Percentiles rank a stretch among this genome's conserved stretches.
Conservation (phyloP, 2,113 vertebrate genomes). For the Athene noctua region DNA sequence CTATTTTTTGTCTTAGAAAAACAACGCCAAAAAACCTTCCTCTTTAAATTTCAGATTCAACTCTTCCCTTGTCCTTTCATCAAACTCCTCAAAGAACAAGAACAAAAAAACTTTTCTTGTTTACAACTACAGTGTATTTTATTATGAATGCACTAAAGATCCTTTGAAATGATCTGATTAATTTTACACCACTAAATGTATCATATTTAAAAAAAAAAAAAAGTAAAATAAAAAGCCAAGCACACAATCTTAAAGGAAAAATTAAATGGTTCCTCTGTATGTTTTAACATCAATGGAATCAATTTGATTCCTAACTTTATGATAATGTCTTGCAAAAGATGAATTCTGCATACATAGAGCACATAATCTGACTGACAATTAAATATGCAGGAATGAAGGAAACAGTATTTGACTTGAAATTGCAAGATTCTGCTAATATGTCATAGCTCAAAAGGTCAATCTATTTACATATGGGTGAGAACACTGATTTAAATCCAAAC, state of each 20-base stretch:
- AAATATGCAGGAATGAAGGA: neutral
- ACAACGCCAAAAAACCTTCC: neutral
- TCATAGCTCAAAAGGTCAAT: neutral
- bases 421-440: fast-evolving
- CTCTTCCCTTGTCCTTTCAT: neutral
- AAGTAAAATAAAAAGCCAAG: too few relatives aligned
- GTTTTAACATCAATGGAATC: neutral
- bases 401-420: neutral
- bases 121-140: neutral
- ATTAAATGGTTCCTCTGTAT: neutral
- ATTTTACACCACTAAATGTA: neutral
- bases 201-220: neutral
- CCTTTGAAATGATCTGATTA: neutral
- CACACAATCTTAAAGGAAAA: neutral
- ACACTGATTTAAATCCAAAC: neutral
- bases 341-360: neutral
- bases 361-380: neutral
- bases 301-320: neutral
- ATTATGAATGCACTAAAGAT: neutral
- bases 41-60: neutral
- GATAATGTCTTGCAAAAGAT: neutral
- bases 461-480: neutral
- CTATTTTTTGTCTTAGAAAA: neutral
- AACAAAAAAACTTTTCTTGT: neutral
- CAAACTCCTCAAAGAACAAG: neutral